These are phyloP conservation scores for Fundulus diaphanus DNA, from an alignment of 2,797 vertebrate genomes.

Conservation along the genomic window DNA sequence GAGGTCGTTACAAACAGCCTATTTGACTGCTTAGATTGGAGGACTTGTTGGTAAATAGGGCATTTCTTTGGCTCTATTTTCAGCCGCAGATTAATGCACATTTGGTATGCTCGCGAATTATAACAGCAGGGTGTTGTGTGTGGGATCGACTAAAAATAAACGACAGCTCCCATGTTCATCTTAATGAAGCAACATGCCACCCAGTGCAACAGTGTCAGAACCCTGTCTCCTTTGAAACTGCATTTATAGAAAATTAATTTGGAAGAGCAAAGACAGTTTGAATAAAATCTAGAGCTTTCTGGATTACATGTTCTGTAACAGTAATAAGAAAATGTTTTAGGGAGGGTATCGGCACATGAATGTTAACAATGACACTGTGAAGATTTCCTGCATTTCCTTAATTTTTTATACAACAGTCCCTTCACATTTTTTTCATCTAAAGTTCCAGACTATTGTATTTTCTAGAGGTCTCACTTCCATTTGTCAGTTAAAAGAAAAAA, in stretches of 20 bases:
- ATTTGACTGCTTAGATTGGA: constrained; percentile 36
- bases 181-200: constrained; percentile 41
- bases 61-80: constrained; percentile 43
- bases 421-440: background rate
- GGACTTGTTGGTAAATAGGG: constrained; percentile 36
- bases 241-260: constrained; percentile 19
- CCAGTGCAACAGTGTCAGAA: constrained; percentile 37
- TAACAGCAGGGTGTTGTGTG: constrained; percentile 45
- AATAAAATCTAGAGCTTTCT: constrained; percentile 14
- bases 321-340: constrained; percentile 4
- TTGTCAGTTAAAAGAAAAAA: background rate
- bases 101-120: constrained; percentile 37
- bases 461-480: background rate
- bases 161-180: constrained; percentile 38
- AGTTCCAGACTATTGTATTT: background rate
- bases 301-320: constrained; percentile 16
- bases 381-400: background rate
- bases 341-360: background rate
- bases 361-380: background rate
- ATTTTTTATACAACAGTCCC: background rate
- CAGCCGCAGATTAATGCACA: constrained; percentile 40
- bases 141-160: constrained; percentile 54
- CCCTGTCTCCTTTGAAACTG: constrained; percentile 22
- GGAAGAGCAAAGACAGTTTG: constrained; percentile 17
- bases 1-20: constrained; percentile 21